Conservation (phyloP, 2,113 vertebrate genomes). For the Salvelinus alpinus region DNA sequence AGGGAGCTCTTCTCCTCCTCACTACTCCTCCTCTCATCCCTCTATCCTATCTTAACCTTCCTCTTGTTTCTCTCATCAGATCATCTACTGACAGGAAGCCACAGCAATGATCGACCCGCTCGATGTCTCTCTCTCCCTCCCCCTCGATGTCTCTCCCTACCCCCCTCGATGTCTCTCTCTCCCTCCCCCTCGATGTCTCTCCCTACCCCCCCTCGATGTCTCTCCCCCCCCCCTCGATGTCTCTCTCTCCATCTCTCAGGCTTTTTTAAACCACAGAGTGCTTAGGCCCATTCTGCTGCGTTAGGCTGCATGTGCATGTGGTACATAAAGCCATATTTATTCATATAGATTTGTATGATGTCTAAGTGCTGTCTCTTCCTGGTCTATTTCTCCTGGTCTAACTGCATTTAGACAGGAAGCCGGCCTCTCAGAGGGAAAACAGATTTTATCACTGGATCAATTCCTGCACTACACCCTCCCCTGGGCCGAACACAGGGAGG, state of each 20-base stretch:
- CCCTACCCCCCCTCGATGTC: background rate
- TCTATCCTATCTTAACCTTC: background rate
- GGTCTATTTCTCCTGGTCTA: constrained; percentile 56
- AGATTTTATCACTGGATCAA: constrained; percentile 71
- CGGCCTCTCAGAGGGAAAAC: constrained; percentile 39
- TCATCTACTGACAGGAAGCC: constrained; percentile 10
- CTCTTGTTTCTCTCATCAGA: constrained; percentile 21
- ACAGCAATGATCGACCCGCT: constrained; percentile 8
- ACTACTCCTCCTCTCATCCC: too few relatives aligned
- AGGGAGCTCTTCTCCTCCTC: too few relatives aligned
- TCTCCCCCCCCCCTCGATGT: too few relatives aligned
- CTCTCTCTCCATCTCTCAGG: constrained; percentile 24
- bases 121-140: background rate
- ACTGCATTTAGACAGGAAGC: constrained; percentile 72
- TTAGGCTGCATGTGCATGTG: background rate
- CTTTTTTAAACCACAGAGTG: constrained; percentile 2
- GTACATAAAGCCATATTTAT: constrained; percentile 42
- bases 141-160: too few relatives aligned
- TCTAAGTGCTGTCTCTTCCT: constrained; percentile 66
- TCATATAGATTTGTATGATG: constrained; percentile 52
- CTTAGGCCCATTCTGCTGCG: background rate
- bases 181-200: too few relatives aligned
- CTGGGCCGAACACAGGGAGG: constrained; percentile 30
- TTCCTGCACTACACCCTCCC: constrained; percentile 47
- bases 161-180: too few relatives aligned